Conservation (phyloP, 2,113 vertebrate species). For the Eupsittula cactorum region DNA sequence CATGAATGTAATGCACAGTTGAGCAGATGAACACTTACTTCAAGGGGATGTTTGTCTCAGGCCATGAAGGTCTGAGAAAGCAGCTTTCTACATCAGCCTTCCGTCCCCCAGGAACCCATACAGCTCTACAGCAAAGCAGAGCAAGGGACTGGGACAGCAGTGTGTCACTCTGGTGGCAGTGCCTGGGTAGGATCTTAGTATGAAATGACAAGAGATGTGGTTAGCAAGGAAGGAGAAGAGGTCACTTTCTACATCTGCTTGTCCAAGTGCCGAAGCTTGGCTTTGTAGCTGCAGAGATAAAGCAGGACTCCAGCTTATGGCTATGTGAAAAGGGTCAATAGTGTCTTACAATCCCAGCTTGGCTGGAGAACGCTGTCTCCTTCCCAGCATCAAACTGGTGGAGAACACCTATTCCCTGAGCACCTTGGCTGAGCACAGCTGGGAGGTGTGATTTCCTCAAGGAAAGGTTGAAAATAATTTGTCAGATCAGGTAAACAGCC, state of each 20-base stretch:
- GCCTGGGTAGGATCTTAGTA: neutral
- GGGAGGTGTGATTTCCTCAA: neutral
- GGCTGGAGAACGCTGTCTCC: neutral
- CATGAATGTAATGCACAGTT: fast-evolving
- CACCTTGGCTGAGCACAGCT: neutral
- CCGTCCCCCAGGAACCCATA: neutral
- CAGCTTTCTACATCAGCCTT: neutral
- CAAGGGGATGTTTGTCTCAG: neutral
- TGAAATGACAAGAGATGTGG: neutral
- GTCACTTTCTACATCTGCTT: neutral
- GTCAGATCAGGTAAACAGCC: neutral
- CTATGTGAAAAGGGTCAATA: fast-evolving
- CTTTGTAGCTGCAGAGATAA: too few relatives aligned
- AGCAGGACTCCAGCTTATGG: neutral
- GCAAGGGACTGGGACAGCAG: neutral
- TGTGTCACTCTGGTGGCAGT: fast-evolving
- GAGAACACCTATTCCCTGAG: neutral
- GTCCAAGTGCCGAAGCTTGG: neutral
- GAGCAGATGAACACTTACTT: neutral
- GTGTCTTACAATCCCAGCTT: neutral
- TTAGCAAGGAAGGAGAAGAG: neutral
- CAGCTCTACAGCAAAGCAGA: neutral
- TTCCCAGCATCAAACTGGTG: neutral
- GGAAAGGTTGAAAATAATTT: neutral
- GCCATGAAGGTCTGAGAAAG: neutral